A percentile compares a stretch with the other conserved stretches of the same genome.
These are phyloP conservation scores for Cryptosula pallasiana DNA, from an alignment of 2,888 invertebrate genomes.

Conservation along the genomic window DNA sequence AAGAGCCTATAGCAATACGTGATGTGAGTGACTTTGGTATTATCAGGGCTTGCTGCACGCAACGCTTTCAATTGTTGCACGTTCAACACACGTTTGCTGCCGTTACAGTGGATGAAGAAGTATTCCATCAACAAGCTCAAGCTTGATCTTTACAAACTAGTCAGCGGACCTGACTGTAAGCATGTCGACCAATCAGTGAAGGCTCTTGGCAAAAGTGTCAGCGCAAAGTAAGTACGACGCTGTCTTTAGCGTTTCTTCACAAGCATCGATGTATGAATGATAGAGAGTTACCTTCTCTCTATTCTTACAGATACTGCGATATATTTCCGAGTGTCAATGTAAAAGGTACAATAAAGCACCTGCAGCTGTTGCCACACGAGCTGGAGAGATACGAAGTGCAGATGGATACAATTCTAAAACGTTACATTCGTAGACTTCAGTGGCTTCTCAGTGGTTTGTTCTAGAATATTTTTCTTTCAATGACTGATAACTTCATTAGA, in stretches of 20 bases:
- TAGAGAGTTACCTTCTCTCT: too few species aligned
- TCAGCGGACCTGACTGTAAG: conserved; percentile 51
- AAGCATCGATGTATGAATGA: too few species aligned
- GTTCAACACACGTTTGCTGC: too few species aligned
- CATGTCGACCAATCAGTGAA: conserved; percentile 46
- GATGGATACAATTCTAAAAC: conserved; percentile 41
- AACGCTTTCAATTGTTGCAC: too few species aligned
- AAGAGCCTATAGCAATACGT: conserved; percentile 48
- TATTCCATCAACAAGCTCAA: conserved; percentile 49
- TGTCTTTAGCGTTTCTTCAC: too few species aligned
- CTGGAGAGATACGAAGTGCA: conserved; percentile 47
- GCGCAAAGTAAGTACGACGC: conserved; percentile 48
- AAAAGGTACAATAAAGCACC: conserved; percentile 51
- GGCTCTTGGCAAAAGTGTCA: conserved; percentile 42
- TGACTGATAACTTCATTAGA: too few species aligned
- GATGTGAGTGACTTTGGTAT: too few species aligned
- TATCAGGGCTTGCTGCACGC: too few species aligned
- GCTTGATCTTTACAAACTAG: conserved; percentile 47
- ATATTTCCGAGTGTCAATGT: conserved; percentile 52
- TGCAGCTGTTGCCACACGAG: conserved; percentile 51
- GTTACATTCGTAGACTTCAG: conserved; percentile 50
- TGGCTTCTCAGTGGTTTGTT: conserved; percentile 52
- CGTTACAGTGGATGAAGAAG: conserved; percentile 45
- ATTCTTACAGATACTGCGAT: conserved; percentile 43
- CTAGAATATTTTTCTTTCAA: neutral